phyloP scores from a whole-genome alignment of 1,140 invertebrate genomes.

The Papilio polytes region DNA sequence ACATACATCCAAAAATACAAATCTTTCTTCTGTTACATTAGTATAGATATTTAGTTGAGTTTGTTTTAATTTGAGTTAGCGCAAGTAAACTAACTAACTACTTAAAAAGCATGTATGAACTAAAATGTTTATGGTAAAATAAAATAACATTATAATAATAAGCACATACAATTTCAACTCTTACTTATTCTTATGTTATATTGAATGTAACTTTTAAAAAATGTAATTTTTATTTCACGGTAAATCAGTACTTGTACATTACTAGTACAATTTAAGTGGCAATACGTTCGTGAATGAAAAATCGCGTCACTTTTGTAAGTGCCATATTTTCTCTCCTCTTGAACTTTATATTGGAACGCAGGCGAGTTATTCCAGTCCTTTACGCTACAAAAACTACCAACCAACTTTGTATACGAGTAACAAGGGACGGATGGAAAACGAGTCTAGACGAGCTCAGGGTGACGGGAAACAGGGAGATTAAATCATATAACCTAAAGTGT shows the following conservation, averaged over 20 bases:
- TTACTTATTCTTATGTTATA: neutral
- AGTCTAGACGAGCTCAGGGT: neutral
- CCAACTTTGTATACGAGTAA: neutral
- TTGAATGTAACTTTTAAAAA: neutral
- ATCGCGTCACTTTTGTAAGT: constrained; percentile 4
- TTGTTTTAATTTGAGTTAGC: too few relatives aligned
- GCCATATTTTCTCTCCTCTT: constrained; percentile 23
- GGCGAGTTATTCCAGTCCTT: constrained; percentile 24
- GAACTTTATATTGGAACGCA: constrained; percentile 23
- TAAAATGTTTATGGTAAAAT: too few relatives aligned
- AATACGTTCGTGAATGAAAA: constrained; percentile 9
- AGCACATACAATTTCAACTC: neutral
- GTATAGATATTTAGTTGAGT: too few relatives aligned
- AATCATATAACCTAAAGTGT: neutral
- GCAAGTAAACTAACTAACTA: too few relatives aligned
- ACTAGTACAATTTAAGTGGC: neutral
- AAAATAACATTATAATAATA: too few relatives aligned
- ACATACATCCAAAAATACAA: too few relatives aligned
- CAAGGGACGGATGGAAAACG: neutral
- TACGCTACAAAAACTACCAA: constrained; percentile 18
- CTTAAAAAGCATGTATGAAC: too few relatives aligned
- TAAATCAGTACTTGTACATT: neutral
- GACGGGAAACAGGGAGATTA: neutral
- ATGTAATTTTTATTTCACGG: neutral
- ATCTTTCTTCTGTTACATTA: too few relatives aligned